These are phyloP conservation scores for Centruroides vittatus DNA, from an alignment of 1,140 invertebrate genomes.

Conservation along the genomic window DNA sequence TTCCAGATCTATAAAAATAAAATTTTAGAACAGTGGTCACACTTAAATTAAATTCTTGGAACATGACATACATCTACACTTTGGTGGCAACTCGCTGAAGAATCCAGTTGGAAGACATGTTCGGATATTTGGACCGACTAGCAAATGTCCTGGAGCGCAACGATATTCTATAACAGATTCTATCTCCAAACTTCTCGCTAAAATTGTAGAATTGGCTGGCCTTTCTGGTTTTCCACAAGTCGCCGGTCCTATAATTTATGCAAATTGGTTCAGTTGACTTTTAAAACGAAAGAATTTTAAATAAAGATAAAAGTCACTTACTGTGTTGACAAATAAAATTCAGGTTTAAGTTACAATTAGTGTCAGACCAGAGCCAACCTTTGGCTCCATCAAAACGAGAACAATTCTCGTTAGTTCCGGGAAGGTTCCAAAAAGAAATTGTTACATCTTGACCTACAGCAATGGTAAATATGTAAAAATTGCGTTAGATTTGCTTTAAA, in stretches of 20 bases:
- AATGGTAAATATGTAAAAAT: not conserved
- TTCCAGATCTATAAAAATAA: constrained; percentile 50
- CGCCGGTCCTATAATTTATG: constrained; percentile 45
- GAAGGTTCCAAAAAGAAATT: constrained; percentile 83
- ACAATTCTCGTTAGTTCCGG: constrained; percentile 67
- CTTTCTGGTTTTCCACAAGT: constrained; percentile 80
- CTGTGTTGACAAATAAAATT: constrained; percentile 92
- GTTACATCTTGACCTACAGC: constrained; percentile 54
- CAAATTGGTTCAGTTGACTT: not conserved
- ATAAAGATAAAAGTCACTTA: constrained; percentile 35
- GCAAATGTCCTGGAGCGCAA: constrained; percentile 68
- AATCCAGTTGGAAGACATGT: constrained; percentile 81
- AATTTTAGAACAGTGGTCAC: too few species aligned
- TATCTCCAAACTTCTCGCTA: constrained; percentile 52
- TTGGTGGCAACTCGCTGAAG: constrained; percentile 83
- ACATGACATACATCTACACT: constrained; percentile 66
- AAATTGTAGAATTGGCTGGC: constrained; percentile 82
- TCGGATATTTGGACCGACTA: constrained; percentile 65
- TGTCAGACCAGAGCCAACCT: constrained; percentile 90
- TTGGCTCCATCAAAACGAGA: constrained; percentile 81
- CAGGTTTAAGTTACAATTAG: constrained; percentile 64
- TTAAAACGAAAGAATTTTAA: constrained; percentile 4
- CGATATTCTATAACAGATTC: constrained; percentile 71
- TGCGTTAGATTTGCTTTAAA: not conserved
- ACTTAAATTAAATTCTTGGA: too few species aligned